Base-by-base conservation (phyloP, 2,888 invertebrate genomes). In the Cheilosia grossa region DNA sequence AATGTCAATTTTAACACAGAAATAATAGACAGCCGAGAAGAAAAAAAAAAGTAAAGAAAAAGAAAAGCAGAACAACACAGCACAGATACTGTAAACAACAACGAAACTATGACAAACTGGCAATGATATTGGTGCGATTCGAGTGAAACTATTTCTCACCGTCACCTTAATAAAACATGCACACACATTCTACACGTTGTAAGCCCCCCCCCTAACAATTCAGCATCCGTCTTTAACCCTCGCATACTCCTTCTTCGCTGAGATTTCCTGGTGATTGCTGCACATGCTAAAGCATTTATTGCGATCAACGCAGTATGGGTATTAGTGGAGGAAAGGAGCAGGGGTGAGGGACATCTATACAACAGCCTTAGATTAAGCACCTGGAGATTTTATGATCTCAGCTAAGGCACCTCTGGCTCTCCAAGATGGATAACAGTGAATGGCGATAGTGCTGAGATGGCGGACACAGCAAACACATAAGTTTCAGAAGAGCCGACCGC, bases 131-230 rank as follows among this genome's bases (percentile, higher is more conserved):
- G 85, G 85, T 58, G 75, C 72, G 80, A 80, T 80, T 81, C 63
- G 47, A 85, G 67, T 85, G 66, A 85, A 85, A 81, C 81, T 85
- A 85, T 85, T 85, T 85, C 85, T 85, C 85, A 85, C 81, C 81
- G 81, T 77, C 72, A 61, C 81, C 77, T 67, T 75, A 75, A 81
- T 85, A 81, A 75, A 85, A 75, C 81, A 81, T 75, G 75, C 66
- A 75, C 70, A 85, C 80, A 81, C 80, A 85, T 75, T 85, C 81
- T 70, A 81, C 33, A 66, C 74, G 80, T 67, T 61, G 77, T 49
- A 27, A 5, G 21, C 40, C 30, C 75, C 59, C 56, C 53, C 40
- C 10, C 44, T 24, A 9, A 30, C 30, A 81, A 56, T 72, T 81
- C 69, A 59, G 61, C 61, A 81, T 75, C 81, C 70, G 75, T 75